phyloP scores from a whole-genome alignment of 2,113 vertebrate species.

The Electrona antarctica region DNA sequence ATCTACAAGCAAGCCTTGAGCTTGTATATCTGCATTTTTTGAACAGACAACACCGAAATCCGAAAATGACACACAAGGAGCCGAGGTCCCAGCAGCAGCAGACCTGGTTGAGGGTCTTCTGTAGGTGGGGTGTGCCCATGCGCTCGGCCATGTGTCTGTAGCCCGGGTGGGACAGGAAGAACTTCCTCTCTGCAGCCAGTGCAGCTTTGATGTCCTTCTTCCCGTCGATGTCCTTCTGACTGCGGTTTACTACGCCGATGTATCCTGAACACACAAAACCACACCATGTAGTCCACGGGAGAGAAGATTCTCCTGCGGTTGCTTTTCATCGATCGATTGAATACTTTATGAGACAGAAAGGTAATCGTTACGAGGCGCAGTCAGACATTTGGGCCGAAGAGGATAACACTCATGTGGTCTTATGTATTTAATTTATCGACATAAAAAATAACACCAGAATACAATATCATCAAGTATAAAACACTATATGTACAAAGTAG shows the following conservation, averaged over 20 bases:
- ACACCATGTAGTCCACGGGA: not conserved
- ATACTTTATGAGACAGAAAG: no score
- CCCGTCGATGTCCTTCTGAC: constrained; percentile 97
- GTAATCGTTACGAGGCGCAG: no score
- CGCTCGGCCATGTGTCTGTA: constrained; percentile 95
- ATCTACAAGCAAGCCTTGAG: no score
- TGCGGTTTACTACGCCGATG: constrained; percentile 95
- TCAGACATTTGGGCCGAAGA: no score
- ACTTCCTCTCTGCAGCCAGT: constrained; percentile 92
- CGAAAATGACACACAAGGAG: not conserved
- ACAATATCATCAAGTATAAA: no score
- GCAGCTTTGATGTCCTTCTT: constrained; percentile 92
- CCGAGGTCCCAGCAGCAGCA: not conserved
- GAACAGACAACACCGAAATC: no score
- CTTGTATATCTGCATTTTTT: no score
- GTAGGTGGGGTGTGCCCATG: constrained; percentile 94
- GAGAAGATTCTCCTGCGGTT: no score
- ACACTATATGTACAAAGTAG: no score
- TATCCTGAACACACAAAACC: constrained; percentile 81
- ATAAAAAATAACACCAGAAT: no score
- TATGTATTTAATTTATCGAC: no score
- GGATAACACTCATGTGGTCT: not conserved
- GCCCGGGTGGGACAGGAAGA: constrained; percentile 92
- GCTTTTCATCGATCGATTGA: no score
- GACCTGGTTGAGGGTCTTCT: constrained; percentile 96